phyloP scores from a whole-genome alignment of 2,888 invertebrate genomes.

The Lasioglossum calceatum region DNA sequence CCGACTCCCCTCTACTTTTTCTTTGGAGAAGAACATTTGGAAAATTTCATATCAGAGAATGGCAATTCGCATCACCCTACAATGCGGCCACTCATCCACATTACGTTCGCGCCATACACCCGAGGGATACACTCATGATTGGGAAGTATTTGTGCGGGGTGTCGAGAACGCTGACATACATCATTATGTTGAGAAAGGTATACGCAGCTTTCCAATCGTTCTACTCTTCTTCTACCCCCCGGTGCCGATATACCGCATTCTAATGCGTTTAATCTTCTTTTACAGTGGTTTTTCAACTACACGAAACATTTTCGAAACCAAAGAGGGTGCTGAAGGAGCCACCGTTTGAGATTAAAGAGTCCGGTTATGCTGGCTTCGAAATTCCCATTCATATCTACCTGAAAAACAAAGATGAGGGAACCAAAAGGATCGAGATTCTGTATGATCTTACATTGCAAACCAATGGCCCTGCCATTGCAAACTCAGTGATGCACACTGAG shows the following conservation, averaged over 20 bases:
- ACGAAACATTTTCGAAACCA: conserved; percentile 96
- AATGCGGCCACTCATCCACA: conserved; percentile 96
- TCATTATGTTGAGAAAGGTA: conserved; percentile 94
- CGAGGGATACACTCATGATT: conserved; percentile 98
- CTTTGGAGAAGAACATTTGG: conserved; percentile 48
- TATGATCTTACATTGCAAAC: conserved; percentile 95
- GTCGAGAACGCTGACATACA: conserved; percentile 94
- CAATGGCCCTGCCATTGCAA: conserved; percentile 89
- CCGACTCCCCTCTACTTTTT: conserved; percentile 46
- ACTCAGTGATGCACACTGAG: conserved; percentile 90
- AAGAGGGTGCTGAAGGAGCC: conserved; percentile 96
- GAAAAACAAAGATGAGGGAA: conserved; percentile 92
- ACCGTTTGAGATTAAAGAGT: conserved; percentile 95
- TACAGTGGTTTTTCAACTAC: conserved; percentile 93
- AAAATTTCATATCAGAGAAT: conserved; percentile 82
- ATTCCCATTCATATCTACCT: conserved; percentile 96
- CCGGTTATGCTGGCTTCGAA: conserved; percentile 98
- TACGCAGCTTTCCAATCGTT: background rate
- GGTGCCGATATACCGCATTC: accelerated
- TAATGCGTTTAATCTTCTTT: conserved; percentile 18
- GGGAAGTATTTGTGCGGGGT: conserved; percentile 97
- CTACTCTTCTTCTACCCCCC: background rate
- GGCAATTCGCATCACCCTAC: conserved; percentile 93
- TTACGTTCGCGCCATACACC: conserved; percentile 92
- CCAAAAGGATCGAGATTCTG: conserved; percentile 90